phyloP scores from a whole-genome alignment of 1,140 invertebrate species.

The Cyphomyrmex costatus region DNA sequence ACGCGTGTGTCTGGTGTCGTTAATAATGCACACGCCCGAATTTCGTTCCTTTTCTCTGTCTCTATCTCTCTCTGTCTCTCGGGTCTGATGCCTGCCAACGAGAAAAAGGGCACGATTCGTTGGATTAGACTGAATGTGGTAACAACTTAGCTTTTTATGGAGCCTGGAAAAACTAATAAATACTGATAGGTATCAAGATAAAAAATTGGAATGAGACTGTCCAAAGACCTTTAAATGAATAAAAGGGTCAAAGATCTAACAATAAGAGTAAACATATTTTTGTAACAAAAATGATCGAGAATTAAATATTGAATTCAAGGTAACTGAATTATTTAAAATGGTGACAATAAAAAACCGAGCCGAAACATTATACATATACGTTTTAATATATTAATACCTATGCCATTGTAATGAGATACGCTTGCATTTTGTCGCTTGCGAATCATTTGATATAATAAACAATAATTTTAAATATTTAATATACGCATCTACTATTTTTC shows the following conservation, averaged over 20 bases:
- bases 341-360: not conserved
- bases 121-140: not conserved
- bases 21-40: slow-evolving; percentile 44
- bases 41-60: slow-evolving; percentile 22
- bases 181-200: not conserved
- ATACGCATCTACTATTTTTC: slow-evolving; percentile 4
- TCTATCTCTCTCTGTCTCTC: slow-evolving; percentile 40
- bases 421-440: not conserved
- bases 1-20: not conserved
- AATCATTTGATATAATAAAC: slow-evolving; percentile 8
- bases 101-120: slow-evolving; percentile 17
- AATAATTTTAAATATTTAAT: slow-evolving; percentile 26
- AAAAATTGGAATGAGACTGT: not conserved
- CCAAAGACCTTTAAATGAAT: slow-evolving; percentile 12
- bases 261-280: not conserved
- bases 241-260: slow-evolving; percentile 1
- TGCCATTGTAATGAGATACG: not conserved
- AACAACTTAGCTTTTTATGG: not conserved
- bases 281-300: slow-evolving; percentile 23
- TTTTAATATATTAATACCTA: slow-evolving; percentile 27
- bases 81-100: not conserved
- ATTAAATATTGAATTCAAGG: not conserved
- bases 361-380: not conserved
- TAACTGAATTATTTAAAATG: not conserved
- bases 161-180: slow-evolving; percentile 7